Percentiles rank a stretch among this genome's conserved stretches.
Conservation (phyloP, 2,797 vertebrate genomes). For the Semotilus atromaculatus region DNA sequence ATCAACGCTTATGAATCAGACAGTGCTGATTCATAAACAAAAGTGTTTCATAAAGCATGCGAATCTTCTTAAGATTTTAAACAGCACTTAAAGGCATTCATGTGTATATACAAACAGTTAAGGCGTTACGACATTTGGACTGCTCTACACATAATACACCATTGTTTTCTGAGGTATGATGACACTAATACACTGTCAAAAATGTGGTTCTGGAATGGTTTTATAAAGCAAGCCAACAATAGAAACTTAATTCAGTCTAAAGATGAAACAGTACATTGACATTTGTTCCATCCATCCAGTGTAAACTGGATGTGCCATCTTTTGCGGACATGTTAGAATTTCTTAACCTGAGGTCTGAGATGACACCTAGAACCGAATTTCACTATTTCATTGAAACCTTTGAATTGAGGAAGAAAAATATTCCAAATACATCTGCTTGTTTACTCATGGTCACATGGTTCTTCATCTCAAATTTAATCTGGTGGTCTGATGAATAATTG, state of each 20-base stretch:
- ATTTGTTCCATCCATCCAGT: neutral
- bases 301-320: neutral
- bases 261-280: neutral
- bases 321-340: neutral
- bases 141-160: neutral
- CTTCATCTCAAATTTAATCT: neutral
- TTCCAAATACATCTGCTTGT: neutral
- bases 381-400: neutral
- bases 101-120: conserved; percentile 1
- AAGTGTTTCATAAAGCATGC: neutral
- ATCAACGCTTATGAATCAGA: neutral
- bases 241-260: neutral
- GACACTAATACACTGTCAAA: neutral
- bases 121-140: neutral
- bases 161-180: conserved; percentile 11
- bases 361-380: neutral
- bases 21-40: conserved; percentile 10
- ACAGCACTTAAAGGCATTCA: neutral
- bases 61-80: neutral
- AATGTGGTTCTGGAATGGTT: neutral
- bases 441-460: neutral
- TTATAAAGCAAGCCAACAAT: neutral
- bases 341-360: conserved; percentile 9
- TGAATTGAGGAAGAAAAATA: neutral
- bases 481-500: neutral